A percentile compares a stretch with the other conserved stretches of the same genome.
Evolutionary conservation across 1,140 invertebrate species (phyloP).

Genomic region (Drosophila pseudoananassae): DNA sequence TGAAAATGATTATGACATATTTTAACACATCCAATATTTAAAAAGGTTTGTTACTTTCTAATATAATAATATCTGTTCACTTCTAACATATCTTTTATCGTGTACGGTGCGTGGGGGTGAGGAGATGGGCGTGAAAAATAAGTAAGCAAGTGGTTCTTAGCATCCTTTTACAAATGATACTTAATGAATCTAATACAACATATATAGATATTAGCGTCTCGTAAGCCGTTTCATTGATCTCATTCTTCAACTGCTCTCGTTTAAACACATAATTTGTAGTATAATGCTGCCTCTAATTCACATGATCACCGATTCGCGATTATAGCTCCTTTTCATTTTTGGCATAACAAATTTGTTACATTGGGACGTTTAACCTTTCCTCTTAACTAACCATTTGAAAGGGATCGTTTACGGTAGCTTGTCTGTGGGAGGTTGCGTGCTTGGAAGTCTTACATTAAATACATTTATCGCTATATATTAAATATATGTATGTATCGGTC

Average conservation of each 20-base stretch:
- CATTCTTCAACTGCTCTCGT: constrained; percentile 22
- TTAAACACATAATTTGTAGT: constrained; percentile 20
- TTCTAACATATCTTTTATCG: constrained; percentile 49
- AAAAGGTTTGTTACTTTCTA: constrained; percentile 58
- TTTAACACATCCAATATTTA: constrained; percentile 55
- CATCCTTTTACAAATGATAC: constrained; percentile 57
- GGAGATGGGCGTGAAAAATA: constrained; percentile 22
- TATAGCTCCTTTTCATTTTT: constrained; percentile 37
- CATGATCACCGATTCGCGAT: constrained; percentile 3
- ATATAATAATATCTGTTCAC: constrained; percentile 72
- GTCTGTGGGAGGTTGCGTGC: constrained; percentile 35
- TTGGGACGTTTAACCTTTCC: constrained; percentile 38
- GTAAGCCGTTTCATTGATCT: constrained; percentile 58
- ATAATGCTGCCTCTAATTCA: constrained; percentile 14
- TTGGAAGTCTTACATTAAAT: constrained; percentile 63
- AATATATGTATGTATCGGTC: constrained; percentile 44
- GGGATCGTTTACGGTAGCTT: constrained; percentile 31
- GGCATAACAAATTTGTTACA: constrained; percentile 64
- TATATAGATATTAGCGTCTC: constrained; percentile 76
- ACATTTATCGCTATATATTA: constrained; percentile 59
- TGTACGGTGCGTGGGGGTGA: constrained; percentile 38
- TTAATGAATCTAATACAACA: constrained; percentile 73
- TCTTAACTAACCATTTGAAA: constrained; percentile 39
- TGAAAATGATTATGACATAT: constrained; percentile 59
- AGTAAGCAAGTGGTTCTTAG: constrained; percentile 50